A percentile compares a stretch with the other conserved stretches of the same genome.
Evolutionary conservation across 2,888 invertebrate genomes (phyloP).

Genomic region (Podabrus alpinus): DNA sequence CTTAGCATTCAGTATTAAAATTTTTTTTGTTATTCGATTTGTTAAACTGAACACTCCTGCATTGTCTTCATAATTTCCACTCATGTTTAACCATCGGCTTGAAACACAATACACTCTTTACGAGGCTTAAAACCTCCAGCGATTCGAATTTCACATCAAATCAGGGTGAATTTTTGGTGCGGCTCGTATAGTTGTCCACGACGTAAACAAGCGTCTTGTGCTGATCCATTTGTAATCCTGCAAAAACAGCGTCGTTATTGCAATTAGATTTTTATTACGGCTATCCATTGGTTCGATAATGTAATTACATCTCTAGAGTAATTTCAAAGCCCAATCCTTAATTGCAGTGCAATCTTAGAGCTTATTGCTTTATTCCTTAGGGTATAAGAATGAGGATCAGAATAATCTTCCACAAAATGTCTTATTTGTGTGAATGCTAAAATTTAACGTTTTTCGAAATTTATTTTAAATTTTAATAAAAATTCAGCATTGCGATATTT

Average conservation of each 20-base stretch:
- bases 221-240: neutral
- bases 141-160: too few relatives aligned
- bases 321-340: constrained; percentile 16
- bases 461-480: neutral
- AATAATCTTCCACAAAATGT: neutral
- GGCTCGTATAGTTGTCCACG: neutral
- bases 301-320: constrained; percentile 19
- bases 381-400: neutral
- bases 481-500: neutral
- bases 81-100: neutral
- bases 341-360: constrained; percentile 17
- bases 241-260: neutral
- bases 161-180: neutral
- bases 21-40: neutral
- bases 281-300: constrained; percentile 6
- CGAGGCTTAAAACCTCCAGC: too few relatives aligned
- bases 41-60: neutral
- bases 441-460: neutral
- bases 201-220: neutral
- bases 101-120: neutral
- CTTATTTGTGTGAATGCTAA: neutral
- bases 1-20: neutral
- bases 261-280: neutral
- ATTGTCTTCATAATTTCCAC: neutral
- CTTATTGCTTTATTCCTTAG: constrained; percentile 22